A percentile compares a stretch with the other conserved stretches of the same genome.
These are phyloP conservation scores for Corydoras maculifer DNA, from an alignment of 2,113 vertebrate genomes.

Conservation along the genomic window DNA sequence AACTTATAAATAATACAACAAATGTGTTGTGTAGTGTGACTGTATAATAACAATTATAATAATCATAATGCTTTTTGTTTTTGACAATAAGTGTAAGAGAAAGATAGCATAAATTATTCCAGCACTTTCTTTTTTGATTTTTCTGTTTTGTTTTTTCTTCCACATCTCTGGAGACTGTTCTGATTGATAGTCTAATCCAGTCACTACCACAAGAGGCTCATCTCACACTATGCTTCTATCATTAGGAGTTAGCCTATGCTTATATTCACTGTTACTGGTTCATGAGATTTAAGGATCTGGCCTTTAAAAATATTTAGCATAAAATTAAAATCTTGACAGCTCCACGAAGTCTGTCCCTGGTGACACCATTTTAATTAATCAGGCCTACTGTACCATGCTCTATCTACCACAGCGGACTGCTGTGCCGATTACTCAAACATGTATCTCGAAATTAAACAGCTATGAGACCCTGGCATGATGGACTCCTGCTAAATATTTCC, in stretches of 20 bases:
- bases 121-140: no score
- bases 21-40: no score
- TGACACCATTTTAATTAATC: slow-evolving; percentile 80
- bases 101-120: no score
- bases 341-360: slow-evolving; percentile 74
- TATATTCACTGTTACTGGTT: slow-evolving; percentile 81
- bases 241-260: slow-evolving; percentile 88
- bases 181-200: slow-evolving; percentile 87
- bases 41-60: no score
- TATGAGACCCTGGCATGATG: slow-evolving; percentile 17
- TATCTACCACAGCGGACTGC: slow-evolving; percentile 65
- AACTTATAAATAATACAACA: no score
- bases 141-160: slow-evolving; percentile 66
- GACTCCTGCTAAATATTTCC: slow-evolving; percentile 10
- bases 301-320: slow-evolving; percentile 92
- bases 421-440: slow-evolving; percentile 64
- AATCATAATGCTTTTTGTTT: no score
- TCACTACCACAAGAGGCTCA: slow-evolving; percentile 77
- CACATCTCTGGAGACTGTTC: slow-evolving; percentile 66
- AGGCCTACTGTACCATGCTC: slow-evolving; percentile 69
- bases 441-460: slow-evolving; percentile 70
- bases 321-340: slow-evolving; percentile 86
- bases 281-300: slow-evolving; percentile 86
- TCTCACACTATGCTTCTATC: slow-evolving; percentile 78
- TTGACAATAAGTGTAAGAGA: no score